These are phyloP conservation scores for Himalopsyche kuldschensis DNA, from an alignment of 2,888 invertebrate species.

Conservation along the genomic window DNA sequence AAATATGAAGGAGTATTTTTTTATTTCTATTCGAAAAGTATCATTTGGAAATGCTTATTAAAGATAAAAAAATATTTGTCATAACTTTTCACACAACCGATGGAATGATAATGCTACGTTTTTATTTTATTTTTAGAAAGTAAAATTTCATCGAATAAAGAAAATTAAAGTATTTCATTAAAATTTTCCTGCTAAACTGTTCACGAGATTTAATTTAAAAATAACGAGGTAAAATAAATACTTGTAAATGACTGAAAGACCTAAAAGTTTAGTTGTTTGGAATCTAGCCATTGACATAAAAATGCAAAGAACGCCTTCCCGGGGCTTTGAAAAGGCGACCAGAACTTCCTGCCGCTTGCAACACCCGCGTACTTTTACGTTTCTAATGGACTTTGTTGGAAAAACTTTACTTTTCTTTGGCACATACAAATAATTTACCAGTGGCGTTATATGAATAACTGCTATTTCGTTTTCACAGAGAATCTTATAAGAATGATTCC, in stretches of 20 bases:
- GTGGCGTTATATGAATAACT: neutral
- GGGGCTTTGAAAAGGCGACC: neutral
- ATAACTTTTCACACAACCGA: too few relatives aligned
- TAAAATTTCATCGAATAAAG: too few relatives aligned
- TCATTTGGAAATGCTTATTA: too few relatives aligned
- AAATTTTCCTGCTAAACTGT: too few relatives aligned
- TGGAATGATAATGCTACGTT: too few relatives aligned
- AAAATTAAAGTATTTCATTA: too few relatives aligned
- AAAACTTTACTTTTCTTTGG: slow-evolving; percentile 19
- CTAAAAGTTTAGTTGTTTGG: neutral
- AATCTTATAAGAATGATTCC: too few relatives aligned
- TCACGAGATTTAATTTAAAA: neutral
- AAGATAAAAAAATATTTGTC: too few relatives aligned
- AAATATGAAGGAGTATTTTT: too few relatives aligned
- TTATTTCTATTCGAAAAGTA: too few relatives aligned
- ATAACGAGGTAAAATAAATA: neutral
- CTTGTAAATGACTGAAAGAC: neutral
- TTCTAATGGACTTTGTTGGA: slow-evolving; percentile 36
- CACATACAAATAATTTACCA: neutral
- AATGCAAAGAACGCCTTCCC: neutral
- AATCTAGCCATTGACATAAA: neutral
- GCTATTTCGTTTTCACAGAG: too few relatives aligned
- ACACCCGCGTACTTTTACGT: slow-evolving; percentile 26
- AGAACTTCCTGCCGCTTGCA: neutral
- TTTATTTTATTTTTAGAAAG: too few relatives aligned